phyloP scores from a whole-genome alignment of 2,888 invertebrate genomes.

The Chaetoderma sp. region DNA sequence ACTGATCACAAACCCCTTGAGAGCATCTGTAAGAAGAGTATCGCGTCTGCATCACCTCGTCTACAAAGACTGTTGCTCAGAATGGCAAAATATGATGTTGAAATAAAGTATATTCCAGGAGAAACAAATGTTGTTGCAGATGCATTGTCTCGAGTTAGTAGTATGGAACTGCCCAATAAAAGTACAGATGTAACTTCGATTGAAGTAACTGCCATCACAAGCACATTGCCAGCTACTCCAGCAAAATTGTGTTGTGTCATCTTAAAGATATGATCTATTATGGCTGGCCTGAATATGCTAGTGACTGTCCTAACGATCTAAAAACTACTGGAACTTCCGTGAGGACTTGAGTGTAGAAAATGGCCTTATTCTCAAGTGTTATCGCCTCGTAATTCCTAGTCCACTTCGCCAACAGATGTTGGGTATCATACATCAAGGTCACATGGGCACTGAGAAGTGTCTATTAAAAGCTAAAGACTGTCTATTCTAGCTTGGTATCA shows the following conservation, averaged over 20 bases:
- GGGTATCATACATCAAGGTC: slow-evolving; percentile 17
- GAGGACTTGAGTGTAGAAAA: slow-evolving; percentile 30
- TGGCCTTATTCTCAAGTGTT: slow-evolving; percentile 29
- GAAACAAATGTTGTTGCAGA: slow-evolving; percentile 33
- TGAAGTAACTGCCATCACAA: too few species aligned
- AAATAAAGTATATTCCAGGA: slow-evolving; percentile 27
- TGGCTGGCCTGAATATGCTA: slow-evolving; percentile 20
- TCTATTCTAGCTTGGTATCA: slow-evolving; percentile 30
- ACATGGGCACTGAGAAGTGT: slow-evolving; percentile 24
- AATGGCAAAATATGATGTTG: slow-evolving; percentile 29
- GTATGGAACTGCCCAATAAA: too few species aligned
- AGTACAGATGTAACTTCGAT: too few species aligned
- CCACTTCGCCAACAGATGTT: slow-evolving; percentile 14
- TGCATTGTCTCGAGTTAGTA: slow-evolving; percentile 24
- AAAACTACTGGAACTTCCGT: slow-evolving; percentile 20
- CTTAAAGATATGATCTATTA: slow-evolving; percentile 16
- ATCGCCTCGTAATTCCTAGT: slow-evolving; percentile 19
- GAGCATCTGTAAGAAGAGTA: slow-evolving; percentile 23
- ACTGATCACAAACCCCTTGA: slow-evolving; percentile 32
- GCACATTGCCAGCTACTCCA: too few species aligned
- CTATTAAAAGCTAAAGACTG: slow-evolving; percentile 13
- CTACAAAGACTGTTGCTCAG: slow-evolving; percentile 30
- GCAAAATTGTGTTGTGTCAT: too few species aligned
- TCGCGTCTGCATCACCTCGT: slow-evolving; percentile 23
- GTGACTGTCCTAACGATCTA: slow-evolving; percentile 6